Evolutionary conservation across 1,140 invertebrate genomes (phyloP), one percentile per base, ranked within the genome.

Genomic region (Drosophila funebris): DNA sequence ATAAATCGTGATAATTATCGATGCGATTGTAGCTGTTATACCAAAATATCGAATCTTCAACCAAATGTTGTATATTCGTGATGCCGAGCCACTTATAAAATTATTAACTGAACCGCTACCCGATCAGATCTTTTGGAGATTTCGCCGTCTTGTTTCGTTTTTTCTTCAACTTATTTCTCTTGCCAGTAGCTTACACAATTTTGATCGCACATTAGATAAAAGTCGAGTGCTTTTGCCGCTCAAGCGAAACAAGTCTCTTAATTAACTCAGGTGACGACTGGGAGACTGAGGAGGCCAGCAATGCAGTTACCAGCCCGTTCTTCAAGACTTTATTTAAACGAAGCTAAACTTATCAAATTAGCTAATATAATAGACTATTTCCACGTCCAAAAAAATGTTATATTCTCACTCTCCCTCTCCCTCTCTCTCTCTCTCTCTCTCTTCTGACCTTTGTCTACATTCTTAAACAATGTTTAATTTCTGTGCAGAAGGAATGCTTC

Each of bases 1-100:
- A 77, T 82, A 87, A 87, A 87, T 87, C 82, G 82, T 87, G 82
- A 87, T 87, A 88, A 78, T 82, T 88, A 78, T 88, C 71, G 67
- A 37, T 31, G 73, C 64, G 76, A 82, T 78, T 82, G 82, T 76
- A 76, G 69, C 29, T 67, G 16, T 27, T 52, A 14, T 18, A 16
- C 18, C 24, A 20, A 43, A 68, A 60, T 50, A 39, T 41, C 50
- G 37, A 37, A 29, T 46, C 41, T 44, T 44, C 27, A 18, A 44
- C 48, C 27, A 56, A 66, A 48, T 24, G 52, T 54, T 24, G 52
- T 54, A 37, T 54, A 48, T 82, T 88, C 71, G 66, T 78, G 83
- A 69, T 54, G 70, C 53, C 80, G 82, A 64, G 78, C 36, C 44
- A 79, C 78, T 88, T 87, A 87, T 87, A 88, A 87, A 87, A 87